phyloP scores from a whole-genome alignment of 2,888 invertebrate species.

The Archaeoteleia sp. region DNA sequence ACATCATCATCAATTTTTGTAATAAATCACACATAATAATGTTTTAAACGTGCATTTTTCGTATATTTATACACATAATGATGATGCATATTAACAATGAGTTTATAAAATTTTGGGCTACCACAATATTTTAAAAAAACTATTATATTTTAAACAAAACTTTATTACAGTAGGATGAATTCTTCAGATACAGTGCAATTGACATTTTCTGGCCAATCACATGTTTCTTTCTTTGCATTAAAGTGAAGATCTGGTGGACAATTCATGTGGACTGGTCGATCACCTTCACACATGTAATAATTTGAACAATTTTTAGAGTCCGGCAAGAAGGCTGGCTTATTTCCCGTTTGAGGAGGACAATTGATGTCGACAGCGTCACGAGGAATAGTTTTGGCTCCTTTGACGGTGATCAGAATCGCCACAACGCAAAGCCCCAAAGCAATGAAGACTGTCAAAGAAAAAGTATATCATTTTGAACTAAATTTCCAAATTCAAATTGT shows the following conservation, averaged over 20 bases:
- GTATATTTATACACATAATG: too few species aligned
- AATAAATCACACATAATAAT: too few species aligned
- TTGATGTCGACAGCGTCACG: conserved; percentile 15
- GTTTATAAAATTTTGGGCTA: background rate
- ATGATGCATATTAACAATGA: conserved; percentile 5
- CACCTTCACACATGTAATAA: conserved; percentile 60
- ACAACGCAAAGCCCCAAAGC: conserved; percentile 1
- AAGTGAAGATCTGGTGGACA: conserved; percentile 63
- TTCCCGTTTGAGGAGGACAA: conserved; percentile 50
- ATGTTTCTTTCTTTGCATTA: conserved; percentile 56
- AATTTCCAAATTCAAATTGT: too few species aligned
- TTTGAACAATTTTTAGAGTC: conserved; percentile 59
- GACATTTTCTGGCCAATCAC: conserved; percentile 62
- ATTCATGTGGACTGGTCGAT: conserved; percentile 51
- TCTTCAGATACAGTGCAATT: conserved; percentile 49
- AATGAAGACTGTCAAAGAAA: background rate
- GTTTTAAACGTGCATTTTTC: too few species aligned
- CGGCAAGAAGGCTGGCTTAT: conserved; percentile 55
- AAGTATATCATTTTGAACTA: background rate
- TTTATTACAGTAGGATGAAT: conserved; percentile 12
- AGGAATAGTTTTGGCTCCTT: conserved; percentile 1
- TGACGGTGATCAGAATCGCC: conserved; percentile 4
- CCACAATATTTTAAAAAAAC: background rate
- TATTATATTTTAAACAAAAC: conserved; percentile 3
- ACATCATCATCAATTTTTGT: too few species aligned